Conservation (phyloP, 2,797 vertebrate genomes). For the Danio choprae region DNA sequence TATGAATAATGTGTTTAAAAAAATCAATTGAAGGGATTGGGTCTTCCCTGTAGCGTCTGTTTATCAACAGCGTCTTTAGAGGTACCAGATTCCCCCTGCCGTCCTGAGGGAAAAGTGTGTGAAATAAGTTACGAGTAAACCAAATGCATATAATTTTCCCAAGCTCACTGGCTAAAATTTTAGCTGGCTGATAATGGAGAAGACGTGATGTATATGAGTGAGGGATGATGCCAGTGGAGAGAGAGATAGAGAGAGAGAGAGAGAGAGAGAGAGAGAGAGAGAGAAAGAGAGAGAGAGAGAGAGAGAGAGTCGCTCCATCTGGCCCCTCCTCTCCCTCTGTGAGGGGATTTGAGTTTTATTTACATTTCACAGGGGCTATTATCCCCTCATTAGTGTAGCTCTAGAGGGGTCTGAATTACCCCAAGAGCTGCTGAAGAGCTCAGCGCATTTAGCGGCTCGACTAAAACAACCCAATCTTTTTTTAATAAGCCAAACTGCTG, state of each 20-base stretch:
- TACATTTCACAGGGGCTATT: slow-evolving; percentile 64
- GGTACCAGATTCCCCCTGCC: slow-evolving; percentile 54
- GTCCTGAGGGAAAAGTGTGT: slow-evolving; percentile 45
- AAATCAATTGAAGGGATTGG: slow-evolving; percentile 66
- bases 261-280: neutral
- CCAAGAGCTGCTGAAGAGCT: slow-evolving; percentile 48
- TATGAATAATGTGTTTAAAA: slow-evolving; percentile 65
- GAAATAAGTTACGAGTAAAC: slow-evolving; percentile 41
- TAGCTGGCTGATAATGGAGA: slow-evolving; percentile 23
- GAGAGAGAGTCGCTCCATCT: slow-evolving; percentile 47
- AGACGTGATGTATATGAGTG: slow-evolving; percentile 32
- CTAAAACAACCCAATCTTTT: slow-evolving; percentile 41
- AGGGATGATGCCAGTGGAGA: slow-evolving; percentile 32
- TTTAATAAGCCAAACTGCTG: slow-evolving; percentile 30
- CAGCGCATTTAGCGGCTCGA: slow-evolving; percentile 22
- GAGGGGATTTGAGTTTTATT: slow-evolving; percentile 59
- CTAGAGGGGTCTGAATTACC: slow-evolving; percentile 59
- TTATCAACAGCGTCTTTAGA: slow-evolving; percentile 62
- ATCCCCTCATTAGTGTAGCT: slow-evolving; percentile 64
- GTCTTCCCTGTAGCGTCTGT: slow-evolving; percentile 62
- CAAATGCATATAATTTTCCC: slow-evolving; percentile 34
- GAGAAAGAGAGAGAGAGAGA: slow-evolving; percentile 28
- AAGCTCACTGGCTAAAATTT: slow-evolving; percentile 18
- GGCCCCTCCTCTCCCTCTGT: slow-evolving; percentile 47
- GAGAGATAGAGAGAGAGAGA: slow-evolving; percentile 25